Evolutionary conservation across 2,113 vertebrate species (phyloP).

Genomic region (Chaenogobius annularis): DNA sequence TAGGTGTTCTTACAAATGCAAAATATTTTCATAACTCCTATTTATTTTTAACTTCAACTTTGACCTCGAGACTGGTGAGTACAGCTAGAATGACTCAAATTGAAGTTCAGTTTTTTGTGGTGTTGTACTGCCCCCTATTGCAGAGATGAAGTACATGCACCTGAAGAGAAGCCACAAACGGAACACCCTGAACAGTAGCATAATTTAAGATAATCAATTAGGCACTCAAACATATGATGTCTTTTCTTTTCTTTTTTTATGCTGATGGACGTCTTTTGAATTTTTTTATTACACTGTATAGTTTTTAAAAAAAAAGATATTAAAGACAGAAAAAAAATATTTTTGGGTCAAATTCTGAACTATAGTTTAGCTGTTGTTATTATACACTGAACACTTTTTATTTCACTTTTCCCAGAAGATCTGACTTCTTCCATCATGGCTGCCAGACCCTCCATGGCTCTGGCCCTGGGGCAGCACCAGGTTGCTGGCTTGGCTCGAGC

Average conservation of each 20-base stretch:
- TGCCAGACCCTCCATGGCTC: slow-evolving; percentile 79
- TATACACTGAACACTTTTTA: not conserved
- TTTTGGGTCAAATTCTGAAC: too few species aligned
- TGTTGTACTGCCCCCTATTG: slow-evolving; percentile 56
- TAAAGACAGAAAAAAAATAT: too few species aligned
- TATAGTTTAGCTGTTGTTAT: not conserved
- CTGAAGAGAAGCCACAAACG: not conserved
- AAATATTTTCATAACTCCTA: not conserved
- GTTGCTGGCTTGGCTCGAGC: slow-evolving; percentile 78
- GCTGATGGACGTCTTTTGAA: not conserved
- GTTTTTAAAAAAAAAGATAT: not conserved
- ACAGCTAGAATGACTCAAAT: not conserved
- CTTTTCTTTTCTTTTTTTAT: too few species aligned
- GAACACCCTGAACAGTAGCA: not conserved
- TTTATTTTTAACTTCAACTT: not conserved
- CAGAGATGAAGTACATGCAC: not conserved
- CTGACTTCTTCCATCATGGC: slow-evolving; percentile 76
- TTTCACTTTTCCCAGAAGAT: slow-evolving; percentile 64
- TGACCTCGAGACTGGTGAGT: not conserved
- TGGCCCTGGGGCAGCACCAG: slow-evolving; percentile 83
- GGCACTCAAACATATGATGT: not conserved
- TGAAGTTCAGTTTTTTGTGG: slow-evolving; percentile 6
- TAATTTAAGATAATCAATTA: not conserved
- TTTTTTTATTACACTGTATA: not conserved
- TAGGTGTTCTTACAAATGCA: slow-evolving; percentile 35